Base-by-base conservation (phyloP, 2,797 vertebrate genomes). In the Sebastolobus alascanus region DNA sequence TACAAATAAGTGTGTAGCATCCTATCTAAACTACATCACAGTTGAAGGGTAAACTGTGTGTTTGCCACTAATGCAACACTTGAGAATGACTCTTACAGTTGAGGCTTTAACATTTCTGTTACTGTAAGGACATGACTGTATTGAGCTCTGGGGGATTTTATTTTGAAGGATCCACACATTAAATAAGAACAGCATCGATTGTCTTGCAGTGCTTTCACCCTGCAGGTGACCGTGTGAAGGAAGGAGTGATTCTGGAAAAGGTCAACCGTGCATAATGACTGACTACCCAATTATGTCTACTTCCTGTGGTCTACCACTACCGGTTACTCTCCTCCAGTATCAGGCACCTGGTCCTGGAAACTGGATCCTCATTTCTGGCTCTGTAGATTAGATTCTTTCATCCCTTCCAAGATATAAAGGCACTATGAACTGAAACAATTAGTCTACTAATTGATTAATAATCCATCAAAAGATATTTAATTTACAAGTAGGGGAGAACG, bases 41-140 rank as follows among this genome's bases (percentile, higher is more conserved):
- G 29, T 7, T n/a, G 6, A 4, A 3, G 33, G 46, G 3, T 56
- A 20, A 64, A 33, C 4, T 5, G 29, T 0, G 0, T 18, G 13
- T 8, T 5, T 7, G 8, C 66, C 3, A 11, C 25, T 46, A 10
- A 14, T 2, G 68, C 54, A 66, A 55, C 9, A 40, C 22, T 1
- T 14, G 11, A 56, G 50, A 77, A 37, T 29, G 64, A 33, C 71
- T 58, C 20, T 46, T 46, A 18, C 65, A 2, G 43, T 0, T 3
- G 61, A 71, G 33, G 8, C 7, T 38, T 67, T 12, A 52, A 33
- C n/a, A 1, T 73, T 59, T 11, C 29, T 29, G 38, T 4, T 16
- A 2, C 8, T 71, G 60, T 67, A 69, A 68, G 67, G 38, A n/a
- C 22, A 6, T 4, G 11, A 25, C 16, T 73, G 60, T 27, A 18